Base-by-base conservation (phyloP, 2,888 invertebrate species). In the Villa cingulata region DNA sequence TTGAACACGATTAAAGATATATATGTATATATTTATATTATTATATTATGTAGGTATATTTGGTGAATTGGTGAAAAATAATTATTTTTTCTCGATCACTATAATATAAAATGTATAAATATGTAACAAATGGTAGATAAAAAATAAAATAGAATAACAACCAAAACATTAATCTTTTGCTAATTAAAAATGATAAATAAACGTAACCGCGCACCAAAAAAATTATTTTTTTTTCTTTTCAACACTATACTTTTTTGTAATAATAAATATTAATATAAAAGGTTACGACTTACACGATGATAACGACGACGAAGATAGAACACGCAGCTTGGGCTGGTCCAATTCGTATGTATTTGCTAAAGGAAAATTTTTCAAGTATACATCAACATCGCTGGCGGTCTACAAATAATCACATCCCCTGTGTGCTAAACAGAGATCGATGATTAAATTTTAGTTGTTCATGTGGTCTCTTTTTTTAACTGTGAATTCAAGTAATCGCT, bases 311-410 rank as follows among this genome's bases (percentile, higher is more conserved):
- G 12, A 12, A 32, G 29, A n/a, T n/a, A 52, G 48, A 46, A 49
- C 50, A 50, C 52, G 52, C 48, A 48, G 49, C 48, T 49, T 52
- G 52, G 52, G 52, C 52, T 48, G 52, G 52, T 52, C 52, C 48
- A 40, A 45, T 46, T 46, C 50, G 48, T 50, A 49, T 52, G 52
- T 52, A 46, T 50, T 49, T 37, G 50, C 41, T 41, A 15, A 23
- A 29, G 42, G 42, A 41, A 46, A 42, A 42, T 41, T 23, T 7
- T 6, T 6, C 3, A 29, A 10, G 29, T 32, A 12, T 32, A 32
- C 41, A 46, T 46, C 41, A 32, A 32, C 41, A 46, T 46, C 41
- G 38, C 42, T 41, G 45, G 45, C 48, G 43, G 48, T 44, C 49
- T 47, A 43, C 42, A 29, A 42, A 48, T 49, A 32, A 47, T 41